These are phyloP conservation scores for Numida meleagris DNA, from an alignment of 2,113 vertebrate species.

Conservation along the genomic window DNA sequence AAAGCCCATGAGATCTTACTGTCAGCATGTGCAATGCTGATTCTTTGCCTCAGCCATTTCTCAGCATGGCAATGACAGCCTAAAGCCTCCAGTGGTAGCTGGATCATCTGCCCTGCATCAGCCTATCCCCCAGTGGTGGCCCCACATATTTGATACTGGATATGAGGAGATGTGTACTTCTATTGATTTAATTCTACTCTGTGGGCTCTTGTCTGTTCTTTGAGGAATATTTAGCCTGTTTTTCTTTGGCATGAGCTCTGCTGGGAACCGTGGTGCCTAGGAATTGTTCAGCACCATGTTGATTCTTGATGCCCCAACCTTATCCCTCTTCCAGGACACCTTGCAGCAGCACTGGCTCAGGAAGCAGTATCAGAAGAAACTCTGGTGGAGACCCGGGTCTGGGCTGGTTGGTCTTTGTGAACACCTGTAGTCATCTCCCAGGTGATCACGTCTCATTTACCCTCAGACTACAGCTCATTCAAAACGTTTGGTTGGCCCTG, in stretches of 20 bases:
- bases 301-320: background rate
- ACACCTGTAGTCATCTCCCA: background rate
- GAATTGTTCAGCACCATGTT: background rate
- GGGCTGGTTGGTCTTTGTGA: background rate
- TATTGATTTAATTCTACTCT: background rate
- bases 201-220: background rate
- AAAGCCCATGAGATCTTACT: background rate
- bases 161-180: background rate
- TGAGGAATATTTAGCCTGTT: background rate
- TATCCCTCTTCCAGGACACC: background rate
- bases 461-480: background rate
- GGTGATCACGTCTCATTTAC: background rate
- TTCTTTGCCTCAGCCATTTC: background rate
- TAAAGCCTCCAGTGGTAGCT: background rate
- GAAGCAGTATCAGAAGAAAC: background rate
- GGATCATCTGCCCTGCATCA: background rate
- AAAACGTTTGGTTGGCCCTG: background rate
- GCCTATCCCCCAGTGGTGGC: background rate
- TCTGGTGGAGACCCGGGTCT: background rate
- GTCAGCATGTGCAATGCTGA: rapidly evolving
- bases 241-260: background rate
- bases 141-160: background rate
- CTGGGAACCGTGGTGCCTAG: background rate
- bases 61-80: background rate
- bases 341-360: rapidly evolving